phyloP scores from a whole-genome alignment of 2,797 vertebrate genomes.

The Tolypeutes matacus region DNA sequence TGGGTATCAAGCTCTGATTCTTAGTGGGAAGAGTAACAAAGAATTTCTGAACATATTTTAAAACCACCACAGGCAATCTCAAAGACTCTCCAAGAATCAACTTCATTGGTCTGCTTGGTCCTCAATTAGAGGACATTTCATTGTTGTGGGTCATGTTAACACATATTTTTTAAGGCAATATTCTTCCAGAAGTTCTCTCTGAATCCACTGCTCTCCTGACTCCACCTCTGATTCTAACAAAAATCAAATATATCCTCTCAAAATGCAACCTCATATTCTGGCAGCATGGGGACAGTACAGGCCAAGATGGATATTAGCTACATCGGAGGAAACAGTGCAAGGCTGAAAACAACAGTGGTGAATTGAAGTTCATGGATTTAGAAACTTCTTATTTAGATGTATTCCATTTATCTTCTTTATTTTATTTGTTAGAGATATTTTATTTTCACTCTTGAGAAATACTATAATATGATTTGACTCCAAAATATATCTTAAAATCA shows the following conservation, averaged over 20 bases:
- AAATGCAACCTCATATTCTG: slow-evolving; percentile 20
- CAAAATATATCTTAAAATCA: slow-evolving; percentile 58
- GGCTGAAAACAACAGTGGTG: background rate
- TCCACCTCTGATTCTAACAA: background rate
- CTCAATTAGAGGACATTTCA: slow-evolving; percentile 53
- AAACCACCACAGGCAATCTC: background rate
- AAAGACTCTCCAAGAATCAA: slow-evolving; percentile 52
- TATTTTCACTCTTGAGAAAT: slow-evolving; percentile 49
- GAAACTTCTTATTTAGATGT: background rate
- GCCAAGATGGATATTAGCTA: background rate
- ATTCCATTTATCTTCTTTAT: background rate
- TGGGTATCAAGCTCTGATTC: background rate
- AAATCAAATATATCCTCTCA: slow-evolving; percentile 15
- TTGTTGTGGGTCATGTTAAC: background rate
- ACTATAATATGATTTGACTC: background rate
- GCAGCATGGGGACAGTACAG: background rate
- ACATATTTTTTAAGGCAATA: slow-evolving; percentile 58
- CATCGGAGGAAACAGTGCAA: background rate
- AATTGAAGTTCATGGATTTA: background rate
- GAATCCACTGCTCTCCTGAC: slow-evolving; percentile 27
- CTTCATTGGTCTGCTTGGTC: slow-evolving; percentile 28
- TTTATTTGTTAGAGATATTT: slow-evolving; percentile 51
- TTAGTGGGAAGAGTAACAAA: slow-evolving; percentile 62
- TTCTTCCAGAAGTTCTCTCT: background rate
- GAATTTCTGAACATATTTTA: slow-evolving; percentile 36